phyloP scores from a whole-genome alignment of 2,888 invertebrate genomes.

The Scaptomyza flava region DNA sequence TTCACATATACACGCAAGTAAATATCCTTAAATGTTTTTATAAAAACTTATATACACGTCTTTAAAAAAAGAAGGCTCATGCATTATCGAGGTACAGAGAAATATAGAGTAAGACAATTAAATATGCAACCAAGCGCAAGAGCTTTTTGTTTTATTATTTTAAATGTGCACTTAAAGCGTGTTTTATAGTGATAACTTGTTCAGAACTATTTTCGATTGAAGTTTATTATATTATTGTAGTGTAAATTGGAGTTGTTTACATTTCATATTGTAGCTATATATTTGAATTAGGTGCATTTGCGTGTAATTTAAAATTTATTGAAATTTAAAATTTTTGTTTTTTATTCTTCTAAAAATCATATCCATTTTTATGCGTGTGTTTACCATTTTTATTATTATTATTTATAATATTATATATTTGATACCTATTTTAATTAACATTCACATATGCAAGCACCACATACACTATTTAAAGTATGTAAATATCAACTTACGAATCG shows the following conservation, averaged over 20 bases:
- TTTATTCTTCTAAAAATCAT: constrained; percentile 10
- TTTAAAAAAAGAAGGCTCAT: constrained; percentile 31
- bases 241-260: constrained; percentile 8
- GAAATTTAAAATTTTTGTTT: constrained; percentile 3
- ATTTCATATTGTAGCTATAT: constrained; percentile 1
- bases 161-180: constrained; percentile 52
- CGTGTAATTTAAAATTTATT: constrained; percentile 20
- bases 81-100: constrained; percentile 28
- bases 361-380: neutral
- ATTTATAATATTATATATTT: neutral
- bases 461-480: constrained; percentile 70
- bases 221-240: constrained; percentile 22
- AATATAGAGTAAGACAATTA: constrained; percentile 44
- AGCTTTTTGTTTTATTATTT: constrained; percentile 52
- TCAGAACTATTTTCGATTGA: constrained; percentile 35
- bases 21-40: constrained; percentile 24
- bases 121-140: constrained; percentile 41
- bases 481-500: constrained; percentile 79
- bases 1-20: constrained; percentile 32
- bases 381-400: neutral
- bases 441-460: constrained; percentile 23
- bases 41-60: constrained; percentile 43
- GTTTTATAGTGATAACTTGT: constrained; percentile 50
- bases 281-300: constrained; percentile 5
- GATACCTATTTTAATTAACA: neutral